Percentiles rank a stretch among this genome's conserved stretches.
Conservation (phyloP, 2,797 vertebrate genomes). For the Emys orbicularis region DNA sequence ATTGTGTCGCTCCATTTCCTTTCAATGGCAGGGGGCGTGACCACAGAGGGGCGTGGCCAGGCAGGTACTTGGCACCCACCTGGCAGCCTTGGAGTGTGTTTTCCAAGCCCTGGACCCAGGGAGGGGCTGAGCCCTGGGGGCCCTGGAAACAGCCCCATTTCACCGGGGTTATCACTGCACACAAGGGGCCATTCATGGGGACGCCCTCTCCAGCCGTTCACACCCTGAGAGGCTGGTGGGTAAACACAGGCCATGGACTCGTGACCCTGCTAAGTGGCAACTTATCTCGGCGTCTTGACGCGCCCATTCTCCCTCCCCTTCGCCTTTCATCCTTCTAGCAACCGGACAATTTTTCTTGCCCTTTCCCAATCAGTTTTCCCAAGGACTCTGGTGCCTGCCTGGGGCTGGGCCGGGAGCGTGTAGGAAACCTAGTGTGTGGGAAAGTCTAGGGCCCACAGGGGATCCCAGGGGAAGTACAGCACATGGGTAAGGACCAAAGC, state of each 20-base stretch:
- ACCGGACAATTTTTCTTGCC: neutral
- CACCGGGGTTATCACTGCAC: neutral
- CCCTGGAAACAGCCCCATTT: neutral
- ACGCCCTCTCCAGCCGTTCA: neutral
- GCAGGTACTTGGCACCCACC: neutral
- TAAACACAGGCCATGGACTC: neutral
- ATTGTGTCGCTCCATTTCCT: neutral
- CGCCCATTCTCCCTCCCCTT: neutral
- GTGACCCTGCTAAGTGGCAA: neutral
- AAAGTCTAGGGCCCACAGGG: neutral
- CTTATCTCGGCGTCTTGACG: neutral
- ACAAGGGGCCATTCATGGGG: neutral
- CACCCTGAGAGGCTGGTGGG: neutral
- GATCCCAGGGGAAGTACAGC: neutral
- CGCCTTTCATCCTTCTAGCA: neutral
- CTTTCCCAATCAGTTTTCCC: neutral
- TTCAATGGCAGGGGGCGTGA: neutral
- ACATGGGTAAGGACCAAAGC: neutral
- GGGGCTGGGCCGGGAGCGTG: neutral
- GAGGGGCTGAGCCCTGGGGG: neutral
- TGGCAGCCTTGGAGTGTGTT: neutral
- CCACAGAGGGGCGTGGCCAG: neutral
- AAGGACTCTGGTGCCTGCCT: neutral
- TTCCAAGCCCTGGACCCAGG: neutral
- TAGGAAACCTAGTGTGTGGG: neutral